A percentile compares a stretch with the other conserved stretches of the same genome.
Evolutionary conservation across 2,797 vertebrate species (phyloP).

Genomic region (Pangasius larnaudii): DNA sequence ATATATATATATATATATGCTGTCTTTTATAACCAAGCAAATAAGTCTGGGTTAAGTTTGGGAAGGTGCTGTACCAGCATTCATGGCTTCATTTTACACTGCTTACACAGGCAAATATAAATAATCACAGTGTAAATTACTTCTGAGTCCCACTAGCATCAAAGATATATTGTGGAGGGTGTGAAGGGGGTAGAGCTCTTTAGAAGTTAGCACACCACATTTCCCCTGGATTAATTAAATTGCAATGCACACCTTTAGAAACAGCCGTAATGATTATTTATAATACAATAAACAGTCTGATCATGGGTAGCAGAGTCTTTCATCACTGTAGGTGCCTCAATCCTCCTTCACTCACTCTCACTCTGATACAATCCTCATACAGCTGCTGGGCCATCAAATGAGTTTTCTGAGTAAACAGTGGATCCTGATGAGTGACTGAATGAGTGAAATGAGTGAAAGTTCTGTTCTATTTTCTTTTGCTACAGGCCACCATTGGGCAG

Average conservation of each 20-base stretch:
- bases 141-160: constrained; percentile 33
- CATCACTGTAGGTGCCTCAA: constrained; percentile 47
- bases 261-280: constrained; percentile 58
- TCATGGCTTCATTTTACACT: constrained; percentile 45
- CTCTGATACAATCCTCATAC: background rate
- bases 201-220: constrained; percentile 15
- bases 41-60: constrained; percentile 16
- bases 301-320: constrained; percentile 50
- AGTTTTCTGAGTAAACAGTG: constrained; percentile 41
- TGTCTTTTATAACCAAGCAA: constrained; percentile 1
- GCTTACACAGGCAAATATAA: constrained; percentile 44
- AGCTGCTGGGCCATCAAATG: constrained; percentile 34
- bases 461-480: background rate
- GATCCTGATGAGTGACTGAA: constrained; percentile 29
- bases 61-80: constrained; percentile 40
- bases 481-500: background rate
- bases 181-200: background rate
- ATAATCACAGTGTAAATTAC: constrained; percentile 50
- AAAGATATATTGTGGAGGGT: constrained; percentile 22
- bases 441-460: constrained; percentile 4
- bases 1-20: no score
- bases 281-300: constrained; percentile 57
- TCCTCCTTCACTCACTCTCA: constrained; percentile 22
- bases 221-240: constrained; percentile 52
- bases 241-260: constrained; percentile 47